Evolutionary conservation across 2,113 vertebrate genomes (phyloP), one percentile per base, ranked within the genome.

Genomic region (Synchiropus splendidus): DNA sequence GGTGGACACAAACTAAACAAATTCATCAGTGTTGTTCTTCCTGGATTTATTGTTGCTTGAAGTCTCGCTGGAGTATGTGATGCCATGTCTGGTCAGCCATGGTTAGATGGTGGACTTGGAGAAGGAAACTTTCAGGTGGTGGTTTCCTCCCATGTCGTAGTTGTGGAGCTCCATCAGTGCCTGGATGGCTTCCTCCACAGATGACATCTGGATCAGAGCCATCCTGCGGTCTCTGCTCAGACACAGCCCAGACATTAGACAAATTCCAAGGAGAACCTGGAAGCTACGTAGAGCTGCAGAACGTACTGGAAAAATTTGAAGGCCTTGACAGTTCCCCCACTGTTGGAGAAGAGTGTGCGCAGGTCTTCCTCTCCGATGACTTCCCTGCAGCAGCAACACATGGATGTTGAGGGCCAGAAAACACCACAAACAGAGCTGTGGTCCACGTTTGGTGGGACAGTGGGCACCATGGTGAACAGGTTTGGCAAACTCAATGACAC

Each of bases 221-320:
- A 99, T 99, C 75, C 96, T 98, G 77, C 91, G 93, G 86, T 98
- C 95, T 87, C 93, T 99, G 86, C 66, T 75, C 21, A n/a, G n/a
- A 27, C 21, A 27, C 21, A 27, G 8, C 21, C 21, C 21, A 27
- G 21, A n/a, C 21, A 8, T 27, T 8, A 27, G 21, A 27, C 21
- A 27, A 27, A 27, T n/a, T n/a, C n/a, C n/a, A n/a, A n/a, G n/a
- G n/a, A n/a, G n/a, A n/a, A n/a, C n/a, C n/a, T n/a, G 12, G 6
- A 4, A 18, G 12, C 13, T 4, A 10, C 8, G 2, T 1, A 13
- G 27, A 41, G 5, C 30, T 12, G 15, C 11, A n/a, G 4, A 27
- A 27, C 21, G 21, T 92, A 99, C 95, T 97, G 94, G 85, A 99
- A 99, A 80, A 99, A 99, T 72, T 99, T 99, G 81, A 99, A 98